Evolutionary conservation across 1,140 invertebrate species (phyloP), one percentile per base, ranked within the genome.

Genomic region (Tenebrio molitor): DNA sequence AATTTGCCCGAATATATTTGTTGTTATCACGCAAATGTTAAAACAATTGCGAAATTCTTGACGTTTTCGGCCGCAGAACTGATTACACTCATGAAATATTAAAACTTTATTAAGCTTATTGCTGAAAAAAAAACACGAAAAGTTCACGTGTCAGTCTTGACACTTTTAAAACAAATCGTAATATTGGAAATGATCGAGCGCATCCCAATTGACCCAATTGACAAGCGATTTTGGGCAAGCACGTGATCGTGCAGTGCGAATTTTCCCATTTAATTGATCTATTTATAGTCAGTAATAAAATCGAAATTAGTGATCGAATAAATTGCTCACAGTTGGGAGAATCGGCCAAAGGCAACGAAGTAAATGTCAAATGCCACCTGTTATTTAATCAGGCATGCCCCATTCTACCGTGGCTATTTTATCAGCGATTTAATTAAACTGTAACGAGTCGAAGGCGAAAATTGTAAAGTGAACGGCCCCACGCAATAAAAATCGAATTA

Each of bases 291-390:
- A 1, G 19, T 21, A 53, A 29, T 53, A 53, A 53, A 53, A 29
- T 53, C 46, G 46, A 53, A 53, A 53, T 53, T 53, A 29, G 19
- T 53, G 46, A 53, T 53, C 46, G 46, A 53, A 53, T 29, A 53
- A 29, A 53, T 53, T 53, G 46, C 10, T 29, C 12, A 17, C 42
- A 46, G 42, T 41, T 41, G 36, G 12, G 36, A 41, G 36, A 41
- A 41, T 41, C 12, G 36, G 36, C 14, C 21, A 25, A 25, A 53
- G 46, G 19, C 46, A 29, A 53, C 46, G 17, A 53, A 53, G 17
- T 29, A 53, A 53, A 53, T 53, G 46, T 53, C 46, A 53, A 53
- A 53, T 53, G 46, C 46, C 46, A 53, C 46, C 46, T 53, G 46
- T 53, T 53, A 53, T 29, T 29, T 53, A 46, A 46, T 46, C 42